phyloP scores from a whole-genome alignment of 30 jellyfish, hydroid and myxozoan genomes.

The Cassiopea xamachana region DNA sequence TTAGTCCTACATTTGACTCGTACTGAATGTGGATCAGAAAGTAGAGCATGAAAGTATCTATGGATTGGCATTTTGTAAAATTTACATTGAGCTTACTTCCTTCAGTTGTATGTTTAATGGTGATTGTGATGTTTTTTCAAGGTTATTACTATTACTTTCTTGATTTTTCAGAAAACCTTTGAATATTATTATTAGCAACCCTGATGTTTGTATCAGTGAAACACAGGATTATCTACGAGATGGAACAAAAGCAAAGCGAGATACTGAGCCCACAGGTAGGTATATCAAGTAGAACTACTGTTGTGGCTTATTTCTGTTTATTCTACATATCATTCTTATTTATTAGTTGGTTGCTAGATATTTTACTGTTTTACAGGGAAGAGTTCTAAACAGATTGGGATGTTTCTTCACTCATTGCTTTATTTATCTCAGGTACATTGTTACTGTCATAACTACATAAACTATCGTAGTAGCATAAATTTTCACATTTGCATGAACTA shows the following conservation, averaged over 20 bases:
- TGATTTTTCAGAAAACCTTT: slow-evolving; percentile 30
- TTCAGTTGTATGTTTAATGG: too few species aligned
- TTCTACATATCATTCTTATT: neutral
- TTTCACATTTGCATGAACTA: too few species aligned
- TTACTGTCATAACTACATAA: too few species aligned
- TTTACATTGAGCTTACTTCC: too few species aligned
- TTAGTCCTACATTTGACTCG: too few species aligned
- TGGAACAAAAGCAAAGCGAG: neutral
- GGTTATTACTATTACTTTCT: too few species aligned
- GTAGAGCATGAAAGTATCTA: too few species aligned
- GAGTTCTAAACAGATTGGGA: neutral
- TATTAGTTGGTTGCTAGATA: neutral
- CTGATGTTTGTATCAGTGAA: slow-evolving; percentile 2
- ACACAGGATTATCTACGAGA: neutral
- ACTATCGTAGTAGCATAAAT: too few species aligned
- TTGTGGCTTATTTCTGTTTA: neutral
- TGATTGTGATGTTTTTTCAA: too few species aligned
- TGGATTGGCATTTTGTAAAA: too few species aligned
- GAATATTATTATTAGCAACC: slow-evolving; percentile 27
- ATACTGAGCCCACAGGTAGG: neutral
- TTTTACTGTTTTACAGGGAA: neutral
- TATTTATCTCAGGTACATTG: neutral
- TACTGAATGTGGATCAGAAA: too few species aligned
- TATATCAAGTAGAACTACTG: neutral
- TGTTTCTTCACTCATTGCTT: neutral